phyloP scores from a whole-genome alignment of 2,113 vertebrate species.

The Sylvilagus bachmani region DNA sequence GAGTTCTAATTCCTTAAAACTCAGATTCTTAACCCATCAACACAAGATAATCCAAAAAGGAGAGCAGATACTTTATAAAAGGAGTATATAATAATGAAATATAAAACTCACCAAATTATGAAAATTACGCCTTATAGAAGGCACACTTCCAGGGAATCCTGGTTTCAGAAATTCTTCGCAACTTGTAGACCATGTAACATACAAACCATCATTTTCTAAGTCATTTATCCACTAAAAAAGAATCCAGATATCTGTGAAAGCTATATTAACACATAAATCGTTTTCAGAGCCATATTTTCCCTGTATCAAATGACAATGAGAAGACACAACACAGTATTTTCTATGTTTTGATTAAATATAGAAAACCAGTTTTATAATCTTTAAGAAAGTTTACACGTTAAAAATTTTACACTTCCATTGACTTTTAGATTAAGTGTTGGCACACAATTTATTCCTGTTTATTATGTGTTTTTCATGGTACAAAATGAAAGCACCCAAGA shows the following conservation, averaged over 20 bases:
- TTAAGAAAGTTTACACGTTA: background rate
- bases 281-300: conserved; percentile 50
- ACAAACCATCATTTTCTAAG: conserved; percentile 94
- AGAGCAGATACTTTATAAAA: background rate
- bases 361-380: background rate
- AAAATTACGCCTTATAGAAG: conserved; percentile 95
- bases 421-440: background rate
- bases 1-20: background rate
- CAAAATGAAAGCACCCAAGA: conserved; percentile 37
- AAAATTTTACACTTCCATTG: background rate
- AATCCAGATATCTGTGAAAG: conserved; percentile 62
- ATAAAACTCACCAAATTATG: conserved; percentile 94
- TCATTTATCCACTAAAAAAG: conserved; percentile 96
- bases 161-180: conserved; percentile 94
- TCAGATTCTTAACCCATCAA: background rate
- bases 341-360: background rate
- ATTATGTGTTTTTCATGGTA: background rate
- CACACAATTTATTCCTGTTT: background rate
- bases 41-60: background rate
- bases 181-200: conserved; percentile 93
- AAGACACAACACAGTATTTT: background rate
- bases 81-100: background rate
- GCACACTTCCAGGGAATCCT: conserved; percentile 93
- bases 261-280: background rate
- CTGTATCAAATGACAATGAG: background rate